Percentiles rank a stretch among this genome's conserved stretches.
These are phyloP conservation scores for Muntiacus muntjak DNA, from an alignment of 2,113 vertebrate species.

Conservation along the genomic window DNA sequence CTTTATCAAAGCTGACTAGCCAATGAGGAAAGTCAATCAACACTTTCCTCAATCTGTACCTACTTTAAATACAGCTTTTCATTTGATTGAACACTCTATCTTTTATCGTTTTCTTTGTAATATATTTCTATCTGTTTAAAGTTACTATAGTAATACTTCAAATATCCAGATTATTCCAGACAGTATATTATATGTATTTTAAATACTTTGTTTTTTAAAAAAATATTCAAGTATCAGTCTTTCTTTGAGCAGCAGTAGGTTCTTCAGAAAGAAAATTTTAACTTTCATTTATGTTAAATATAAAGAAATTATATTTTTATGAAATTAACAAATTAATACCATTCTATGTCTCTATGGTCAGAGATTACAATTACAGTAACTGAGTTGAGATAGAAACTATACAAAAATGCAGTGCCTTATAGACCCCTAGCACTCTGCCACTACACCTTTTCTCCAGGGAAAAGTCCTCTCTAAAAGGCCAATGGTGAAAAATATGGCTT, in stretches of 20 bases:
- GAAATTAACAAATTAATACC: neutral
- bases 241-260: neutral
- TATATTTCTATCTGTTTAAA: neutral
- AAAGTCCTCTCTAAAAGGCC: neutral
- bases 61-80: neutral
- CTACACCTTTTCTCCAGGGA: neutral
- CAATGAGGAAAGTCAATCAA: neutral
- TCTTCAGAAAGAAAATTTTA: slow-evolving; percentile 27
- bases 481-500: slow-evolving; percentile 20
- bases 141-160: neutral
- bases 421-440: neutral
- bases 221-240: slow-evolving; percentile 19
- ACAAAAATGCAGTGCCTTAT: neutral
- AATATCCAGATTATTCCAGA: neutral
- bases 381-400: neutral
- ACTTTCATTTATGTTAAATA: slow-evolving; percentile 34
- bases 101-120: slow-evolving; percentile 20
- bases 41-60: neutral
- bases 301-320: neutral
- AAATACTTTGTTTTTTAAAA: neutral
- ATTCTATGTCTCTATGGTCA: neutral
- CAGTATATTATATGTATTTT: neutral
- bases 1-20: slow-evolving; percentile 2
- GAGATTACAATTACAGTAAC: neutral
- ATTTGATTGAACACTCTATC: neutral